Conservation (phyloP, 2,797 vertebrate genomes). For the Lemur catta region DNA sequence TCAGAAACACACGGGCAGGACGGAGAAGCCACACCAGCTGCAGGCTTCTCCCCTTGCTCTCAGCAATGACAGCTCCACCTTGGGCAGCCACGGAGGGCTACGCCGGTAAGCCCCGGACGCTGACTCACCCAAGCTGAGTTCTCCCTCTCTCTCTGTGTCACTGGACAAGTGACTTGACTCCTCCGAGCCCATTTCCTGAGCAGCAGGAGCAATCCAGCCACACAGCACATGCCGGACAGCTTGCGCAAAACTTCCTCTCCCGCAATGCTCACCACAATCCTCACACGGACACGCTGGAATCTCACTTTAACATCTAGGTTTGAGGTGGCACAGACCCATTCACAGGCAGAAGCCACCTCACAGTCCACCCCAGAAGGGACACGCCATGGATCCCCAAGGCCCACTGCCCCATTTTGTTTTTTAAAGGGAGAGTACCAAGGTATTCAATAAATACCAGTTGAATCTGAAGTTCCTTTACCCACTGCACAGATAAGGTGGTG, state of each 20-base stretch:
- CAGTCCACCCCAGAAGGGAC: too few relatives aligned
- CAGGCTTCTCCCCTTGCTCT: neutral
- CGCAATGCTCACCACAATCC: neutral
- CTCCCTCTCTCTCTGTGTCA: neutral
- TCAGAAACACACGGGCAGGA: neutral
- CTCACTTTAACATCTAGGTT: neutral
- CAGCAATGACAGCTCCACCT: neutral
- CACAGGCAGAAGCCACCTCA: neutral
- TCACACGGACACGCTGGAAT: neutral
- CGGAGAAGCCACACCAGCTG: rapidly evolving
- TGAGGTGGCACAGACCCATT: neutral
- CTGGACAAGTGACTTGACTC: neutral
- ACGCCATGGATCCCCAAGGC: neutral
- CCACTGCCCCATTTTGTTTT: neutral
- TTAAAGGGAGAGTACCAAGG: neutral
- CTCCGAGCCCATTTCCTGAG: neutral
- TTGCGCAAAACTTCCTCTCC: too few relatives aligned
- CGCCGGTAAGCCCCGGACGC: rapidly evolving
- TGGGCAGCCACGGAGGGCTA: rapidly evolving
- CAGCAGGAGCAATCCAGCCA: neutral
- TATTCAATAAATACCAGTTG: neutral
- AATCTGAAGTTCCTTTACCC: neutral
- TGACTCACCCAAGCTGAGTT: neutral
- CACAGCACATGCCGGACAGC: neutral
- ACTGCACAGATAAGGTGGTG: neutral